Conservation (phyloP, 35 echinoderm and acorn worm species). For the Ophioderma brevispina region DNA sequence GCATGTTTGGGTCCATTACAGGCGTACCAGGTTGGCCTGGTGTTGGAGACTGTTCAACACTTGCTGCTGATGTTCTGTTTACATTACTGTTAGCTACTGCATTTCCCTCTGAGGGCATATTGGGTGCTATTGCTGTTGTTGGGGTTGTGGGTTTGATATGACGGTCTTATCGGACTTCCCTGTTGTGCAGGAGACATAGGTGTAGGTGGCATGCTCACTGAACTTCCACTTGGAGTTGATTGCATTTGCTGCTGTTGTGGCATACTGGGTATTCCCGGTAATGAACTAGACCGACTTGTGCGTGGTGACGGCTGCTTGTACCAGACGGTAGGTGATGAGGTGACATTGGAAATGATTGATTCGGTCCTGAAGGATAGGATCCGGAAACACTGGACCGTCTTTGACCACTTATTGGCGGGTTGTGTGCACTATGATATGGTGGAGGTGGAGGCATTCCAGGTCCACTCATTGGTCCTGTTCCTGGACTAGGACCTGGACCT, state of each 20-base stretch:
- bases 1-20: constrained; percentile 36
- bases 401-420: constrained; percentile 45
- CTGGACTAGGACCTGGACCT: neutral
- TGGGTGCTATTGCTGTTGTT: constrained; percentile 49
- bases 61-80: constrained; percentile 16
- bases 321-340: constrained; percentile 44
- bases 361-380: constrained; percentile 38
- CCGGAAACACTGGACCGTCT: constrained; percentile 85
- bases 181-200: constrained; percentile 49
- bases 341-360: constrained; percentile 55
- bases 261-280: constrained; percentile 50
- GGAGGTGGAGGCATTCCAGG: constrained; percentile 73
- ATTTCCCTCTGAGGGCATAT: neutral
- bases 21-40: constrained; percentile 86
- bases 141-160: constrained; percentile 69
- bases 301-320: constrained; percentile 46
- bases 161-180: constrained; percentile 63
- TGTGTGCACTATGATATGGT: constrained; percentile 58
- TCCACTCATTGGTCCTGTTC: constrained; percentile 16
- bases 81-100: neutral
- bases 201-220: constrained; percentile 14
- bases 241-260: neutral
- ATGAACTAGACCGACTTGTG: constrained; percentile 68
- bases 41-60: constrained; percentile 74
- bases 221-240: constrained; percentile 13